Conservation (phyloP, 2,113 vertebrate genomes). For the Turdus rufiventris region DNA sequence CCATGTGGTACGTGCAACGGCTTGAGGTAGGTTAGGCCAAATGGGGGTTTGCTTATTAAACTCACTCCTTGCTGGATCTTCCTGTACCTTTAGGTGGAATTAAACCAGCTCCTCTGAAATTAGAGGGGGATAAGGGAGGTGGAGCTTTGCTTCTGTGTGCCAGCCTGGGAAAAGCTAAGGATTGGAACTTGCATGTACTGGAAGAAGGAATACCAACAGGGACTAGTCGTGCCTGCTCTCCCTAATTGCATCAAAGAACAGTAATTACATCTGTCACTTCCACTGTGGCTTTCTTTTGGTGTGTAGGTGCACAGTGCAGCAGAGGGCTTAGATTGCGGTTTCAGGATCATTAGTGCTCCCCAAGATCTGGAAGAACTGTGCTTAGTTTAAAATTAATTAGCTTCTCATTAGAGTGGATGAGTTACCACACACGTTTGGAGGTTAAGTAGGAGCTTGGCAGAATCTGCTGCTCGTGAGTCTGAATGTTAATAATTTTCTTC, state of each 20-base stretch:
- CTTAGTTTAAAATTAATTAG: neutral
- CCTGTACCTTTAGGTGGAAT: neutral
- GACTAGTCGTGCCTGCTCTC: neutral
- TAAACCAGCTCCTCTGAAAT: neutral
- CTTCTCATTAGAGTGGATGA: neutral
- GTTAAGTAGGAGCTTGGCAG: neutral
- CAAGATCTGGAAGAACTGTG: neutral
- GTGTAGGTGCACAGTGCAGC: neutral
- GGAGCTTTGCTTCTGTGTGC: neutral
- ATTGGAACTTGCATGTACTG: neutral
- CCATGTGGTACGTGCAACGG: conserved; percentile 74
- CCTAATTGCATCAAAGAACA: neutral
- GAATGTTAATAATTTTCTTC: neutral
- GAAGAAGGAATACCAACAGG: neutral
- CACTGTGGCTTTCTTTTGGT: neutral
- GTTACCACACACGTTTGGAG: rapidly evolving
- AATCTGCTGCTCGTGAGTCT: neutral
- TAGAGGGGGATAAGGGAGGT: neutral
- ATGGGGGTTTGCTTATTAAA: neutral
- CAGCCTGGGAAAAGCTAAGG: neutral
- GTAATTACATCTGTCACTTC: neutral
- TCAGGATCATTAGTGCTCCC: neutral
- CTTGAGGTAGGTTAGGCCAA: conserved; percentile 68
- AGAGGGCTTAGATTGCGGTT: neutral
- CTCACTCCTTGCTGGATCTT: neutral